Evolutionary conservation across 1,140 invertebrate species (phyloP), one percentile per base, ranked within the genome.

Genomic region (Lucilia cuprina): DNA sequence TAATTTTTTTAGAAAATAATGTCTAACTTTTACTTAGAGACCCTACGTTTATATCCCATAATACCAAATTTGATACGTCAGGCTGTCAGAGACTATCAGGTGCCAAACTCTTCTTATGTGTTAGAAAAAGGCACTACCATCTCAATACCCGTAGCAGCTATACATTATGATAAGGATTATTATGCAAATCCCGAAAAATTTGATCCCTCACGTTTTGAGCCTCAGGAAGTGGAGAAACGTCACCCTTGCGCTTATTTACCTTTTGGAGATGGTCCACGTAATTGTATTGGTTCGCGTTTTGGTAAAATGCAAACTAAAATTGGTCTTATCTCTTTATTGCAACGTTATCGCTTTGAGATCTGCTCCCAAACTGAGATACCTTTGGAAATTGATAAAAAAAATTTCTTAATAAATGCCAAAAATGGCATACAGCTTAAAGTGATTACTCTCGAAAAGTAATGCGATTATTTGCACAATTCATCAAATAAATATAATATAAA

Each of bases 131-230:
- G 87, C 9, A 90, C 87, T 85, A 84, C 8, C 0, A 88, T 94
- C 3, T 75, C 92, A 8, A 92, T 95, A 82, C 93, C 94, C 2
- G 91, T 85, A 92, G 91, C 90, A 83, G 92, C 90, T 12, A 89
- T 95, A 35, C 94, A 95, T 86, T 89, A 89, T 47, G 92, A 94
- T 89, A 85, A 90, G 21, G 86, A 89, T 13, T 90, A 92, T 84
- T 94, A 91, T 87, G 92, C 92, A 0, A 89, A 94, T 83, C 93
- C 94, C 1, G 91, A 93, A 14, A 84, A 87, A 35, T 94, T 93
- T 85, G 91, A 93, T 87, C 94, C 94, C 0, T 93, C 94, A 83
- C 86, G 94, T 83, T 94, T 86, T 60, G 21, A 80, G n/a, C 92
- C 93, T 5, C 89, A 91, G 84, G 87, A 91, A 84, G 82, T 87